A percentile compares a stretch with the other conserved stretches of the same genome.
phyloP scores from a whole-genome alignment of 2,113 vertebrate species.

The Cyprinodon variegatus region DNA sequence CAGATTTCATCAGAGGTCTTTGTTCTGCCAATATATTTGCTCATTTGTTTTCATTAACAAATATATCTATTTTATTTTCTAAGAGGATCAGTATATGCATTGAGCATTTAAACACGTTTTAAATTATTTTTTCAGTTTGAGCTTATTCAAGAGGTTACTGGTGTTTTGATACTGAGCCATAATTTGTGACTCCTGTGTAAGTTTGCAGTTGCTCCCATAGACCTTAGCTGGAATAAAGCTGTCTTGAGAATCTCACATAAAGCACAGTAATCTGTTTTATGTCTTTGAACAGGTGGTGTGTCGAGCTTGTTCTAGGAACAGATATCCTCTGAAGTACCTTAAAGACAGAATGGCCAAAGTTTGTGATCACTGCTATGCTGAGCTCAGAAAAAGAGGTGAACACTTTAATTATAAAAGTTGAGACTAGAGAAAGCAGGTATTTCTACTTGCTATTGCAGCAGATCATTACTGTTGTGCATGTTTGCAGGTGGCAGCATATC shows the following conservation, averaged over 20 bases:
- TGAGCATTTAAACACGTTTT: too few species aligned
- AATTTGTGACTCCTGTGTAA: background rate
- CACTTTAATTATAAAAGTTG: background rate
- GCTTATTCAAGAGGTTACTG: background rate
- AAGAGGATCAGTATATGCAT: too few species aligned
- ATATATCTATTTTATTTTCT: too few species aligned
- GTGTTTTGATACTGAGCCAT: background rate
- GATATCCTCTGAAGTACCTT: conserved; percentile 96
- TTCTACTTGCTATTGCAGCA: background rate
- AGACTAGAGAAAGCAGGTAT: background rate
- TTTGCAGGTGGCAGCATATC: conserved; percentile 70
- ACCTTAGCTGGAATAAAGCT: background rate
- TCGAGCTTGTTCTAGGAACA: conserved; percentile 92
- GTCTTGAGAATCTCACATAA: background rate
- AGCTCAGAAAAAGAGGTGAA: conserved; percentile 89
- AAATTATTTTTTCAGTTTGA: background rate
- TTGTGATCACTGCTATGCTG: conserved; percentile 89
- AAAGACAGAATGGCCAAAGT: conserved; percentile 95
- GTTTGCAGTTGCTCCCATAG: background rate
- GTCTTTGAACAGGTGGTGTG: conserved; percentile 88
- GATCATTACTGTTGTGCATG: conserved; percentile 2
- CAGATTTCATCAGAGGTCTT: too few species aligned
- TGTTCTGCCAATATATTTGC: too few species aligned
- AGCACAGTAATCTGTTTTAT: background rate
- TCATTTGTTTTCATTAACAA: too few species aligned